Evolutionary conservation across 2,113 vertebrate species (phyloP).

Genomic region (Peromyscus californicus): DNA sequence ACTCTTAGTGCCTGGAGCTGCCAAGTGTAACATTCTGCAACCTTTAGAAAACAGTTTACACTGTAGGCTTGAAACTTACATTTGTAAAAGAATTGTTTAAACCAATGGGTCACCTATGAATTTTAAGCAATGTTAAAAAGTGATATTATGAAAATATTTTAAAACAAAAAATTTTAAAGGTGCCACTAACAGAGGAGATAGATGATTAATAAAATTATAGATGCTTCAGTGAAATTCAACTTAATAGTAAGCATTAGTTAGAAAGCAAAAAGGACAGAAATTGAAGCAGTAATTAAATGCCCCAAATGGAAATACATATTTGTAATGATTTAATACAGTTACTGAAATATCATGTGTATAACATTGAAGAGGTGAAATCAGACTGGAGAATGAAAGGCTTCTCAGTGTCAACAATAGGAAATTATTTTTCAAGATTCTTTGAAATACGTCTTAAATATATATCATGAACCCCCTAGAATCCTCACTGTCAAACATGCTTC

Average conservation of each 20-base stretch:
- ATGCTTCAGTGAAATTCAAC: not conserved
- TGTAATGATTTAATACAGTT: not conserved
- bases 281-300: not conserved
- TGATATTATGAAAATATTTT: not conserved
- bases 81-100: not conserved
- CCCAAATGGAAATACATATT: not conserved
- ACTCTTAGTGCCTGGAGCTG: not conserved
- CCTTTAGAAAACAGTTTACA: not conserved
- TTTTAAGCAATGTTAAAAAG: not conserved
- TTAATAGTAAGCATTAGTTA: not conserved
- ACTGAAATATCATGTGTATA: not conserved
- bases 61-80: not conserved
- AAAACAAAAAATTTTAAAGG: not conserved
- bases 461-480: not conserved
- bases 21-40: not conserved
- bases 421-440: not conserved
- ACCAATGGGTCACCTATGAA: not conserved
- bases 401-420: not conserved
- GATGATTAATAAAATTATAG: not conserved
- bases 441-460: not conserved
- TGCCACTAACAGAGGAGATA: not conserved
- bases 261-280: not conserved
- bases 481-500: not conserved
- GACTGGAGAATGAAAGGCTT: not conserved
- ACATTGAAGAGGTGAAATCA: not conserved